Percentiles rank a stretch among this genome's conserved stretches.
Evolutionary conservation across 2,797 vertebrate species (phyloP).

Genomic region (Pangasius larnaudii): DNA sequence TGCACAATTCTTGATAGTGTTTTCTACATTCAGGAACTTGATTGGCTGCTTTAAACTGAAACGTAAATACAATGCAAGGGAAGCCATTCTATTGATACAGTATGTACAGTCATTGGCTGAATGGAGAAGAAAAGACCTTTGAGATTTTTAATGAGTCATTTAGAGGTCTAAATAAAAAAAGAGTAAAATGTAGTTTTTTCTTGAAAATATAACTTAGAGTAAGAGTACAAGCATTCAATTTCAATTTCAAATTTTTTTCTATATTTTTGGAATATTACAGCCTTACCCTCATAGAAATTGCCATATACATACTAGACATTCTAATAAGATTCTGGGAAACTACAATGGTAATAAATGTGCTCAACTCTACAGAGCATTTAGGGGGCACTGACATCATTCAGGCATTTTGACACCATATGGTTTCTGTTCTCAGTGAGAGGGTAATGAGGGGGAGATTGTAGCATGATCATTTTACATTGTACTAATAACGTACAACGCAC

Average conservation of each 20-base stretch:
- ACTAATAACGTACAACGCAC: conserved; percentile 13
- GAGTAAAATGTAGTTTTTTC: not conserved
- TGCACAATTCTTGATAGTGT: not conserved
- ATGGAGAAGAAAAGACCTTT: not conserved
- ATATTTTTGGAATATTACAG: not conserved
- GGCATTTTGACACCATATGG: conserved; percentile 13
- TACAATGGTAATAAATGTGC: conserved; percentile 49
- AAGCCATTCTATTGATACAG: not conserved
- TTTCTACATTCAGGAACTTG: not conserved
- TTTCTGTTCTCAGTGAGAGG: conserved; percentile 12
- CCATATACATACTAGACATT: not conserved
- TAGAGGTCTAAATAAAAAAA: not conserved
- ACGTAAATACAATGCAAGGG: not conserved
- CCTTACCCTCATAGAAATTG: not conserved
- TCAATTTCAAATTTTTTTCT: too few relatives aligned
- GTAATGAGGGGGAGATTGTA: conserved; percentile 29
- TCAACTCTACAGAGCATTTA: conserved; percentile 7
- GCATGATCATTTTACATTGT: conserved; percentile 12
- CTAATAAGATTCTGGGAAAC: conserved; percentile 31
- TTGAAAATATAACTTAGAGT: not conserved
- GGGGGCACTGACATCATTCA: conserved; percentile 14
- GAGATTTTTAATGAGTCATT: not conserved
- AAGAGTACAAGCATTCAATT: not conserved
- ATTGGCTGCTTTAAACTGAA: not conserved
- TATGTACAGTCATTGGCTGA: not conserved